Evolutionary conservation across 2,888 invertebrate genomes (phyloP).

Genomic region (Apamea crenata): DNA sequence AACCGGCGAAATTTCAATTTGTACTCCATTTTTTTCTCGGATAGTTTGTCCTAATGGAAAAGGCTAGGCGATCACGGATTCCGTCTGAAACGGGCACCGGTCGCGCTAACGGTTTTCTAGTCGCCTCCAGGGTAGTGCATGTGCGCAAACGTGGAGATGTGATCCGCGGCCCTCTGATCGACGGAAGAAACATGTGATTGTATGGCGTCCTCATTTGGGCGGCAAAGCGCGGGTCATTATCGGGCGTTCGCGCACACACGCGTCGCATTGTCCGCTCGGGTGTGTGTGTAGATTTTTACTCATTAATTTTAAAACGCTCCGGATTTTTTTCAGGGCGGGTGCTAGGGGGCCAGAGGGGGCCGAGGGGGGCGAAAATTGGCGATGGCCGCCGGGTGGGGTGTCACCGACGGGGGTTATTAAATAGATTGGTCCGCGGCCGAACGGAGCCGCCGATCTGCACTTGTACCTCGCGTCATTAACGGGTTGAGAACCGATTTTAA

Average conservation of each 20-base stretch:
- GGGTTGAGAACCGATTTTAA: conserved; percentile 90
- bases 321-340: conserved; percentile 91
- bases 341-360: conserved; percentile 83
- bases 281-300: conserved; percentile 91
- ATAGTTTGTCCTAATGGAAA: conserved; percentile 86
- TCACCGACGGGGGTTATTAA: conserved; percentile 91
- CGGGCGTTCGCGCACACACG: conserved; percentile 83
- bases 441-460: conserved; percentile 90
- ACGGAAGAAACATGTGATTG: conserved; percentile 67
- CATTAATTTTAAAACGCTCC: conserved; percentile 91
- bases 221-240: conserved; percentile 85
- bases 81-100: conserved; percentile 68
- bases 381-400: conserved; percentile 90
- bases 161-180: conserved; percentile 42
- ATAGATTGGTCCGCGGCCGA: conserved; percentile 91
- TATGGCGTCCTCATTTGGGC: conserved; percentile 71
- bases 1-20: conserved; percentile 88
- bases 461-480: conserved; percentile 91
- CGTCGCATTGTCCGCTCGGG: conserved; percentile 81
- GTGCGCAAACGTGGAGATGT: conserved; percentile 23
- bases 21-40: conserved; percentile 85
- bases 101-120: conserved; percentile 50
- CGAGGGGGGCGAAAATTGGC: conserved; percentile 88
- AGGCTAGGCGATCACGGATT: conserved; percentile 79
- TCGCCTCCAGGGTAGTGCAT: conserved; percentile 34